Percentiles rank a stretch among this genome's conserved stretches.
Evolutionary conservation across 2,797 vertebrate genomes (phyloP).

Genomic region (Chloroceryle amazona): DNA sequence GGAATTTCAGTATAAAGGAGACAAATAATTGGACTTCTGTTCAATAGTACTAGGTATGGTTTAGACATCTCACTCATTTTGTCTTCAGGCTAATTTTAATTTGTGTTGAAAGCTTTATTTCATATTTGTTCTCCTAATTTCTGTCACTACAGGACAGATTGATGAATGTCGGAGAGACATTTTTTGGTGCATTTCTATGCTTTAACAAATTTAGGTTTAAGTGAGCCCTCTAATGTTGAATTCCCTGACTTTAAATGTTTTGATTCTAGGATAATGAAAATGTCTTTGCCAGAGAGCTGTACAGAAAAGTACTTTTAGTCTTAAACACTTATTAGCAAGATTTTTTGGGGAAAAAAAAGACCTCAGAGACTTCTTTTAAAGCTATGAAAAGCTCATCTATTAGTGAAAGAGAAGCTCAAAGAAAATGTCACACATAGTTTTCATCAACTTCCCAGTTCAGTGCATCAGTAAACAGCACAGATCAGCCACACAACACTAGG

Average conservation of each 20-base stretch:
- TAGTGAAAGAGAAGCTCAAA: neutral
- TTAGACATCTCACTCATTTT: neutral
- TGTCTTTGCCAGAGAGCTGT: neutral
- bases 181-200: neutral
- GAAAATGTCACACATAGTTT: neutral
- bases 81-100: neutral
- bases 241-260: slow-evolving; percentile 8
- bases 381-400: neutral
- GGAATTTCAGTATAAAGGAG: neutral
- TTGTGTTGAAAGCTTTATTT: neutral
- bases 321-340: neutral
- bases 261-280: neutral
- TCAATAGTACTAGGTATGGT: neutral
- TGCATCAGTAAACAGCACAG: neutral
- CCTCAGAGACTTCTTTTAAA: neutral
- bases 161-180: neutral
- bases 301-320: neutral
- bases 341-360: fast-evolving
- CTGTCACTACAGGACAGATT: neutral
- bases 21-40: neutral
- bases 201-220: neutral
- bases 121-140: neutral
- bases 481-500: neutral
- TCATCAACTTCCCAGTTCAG: neutral
- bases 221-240: neutral